Conservation (phyloP, 2,888 invertebrate species). For the Erebia ligea region DNA sequence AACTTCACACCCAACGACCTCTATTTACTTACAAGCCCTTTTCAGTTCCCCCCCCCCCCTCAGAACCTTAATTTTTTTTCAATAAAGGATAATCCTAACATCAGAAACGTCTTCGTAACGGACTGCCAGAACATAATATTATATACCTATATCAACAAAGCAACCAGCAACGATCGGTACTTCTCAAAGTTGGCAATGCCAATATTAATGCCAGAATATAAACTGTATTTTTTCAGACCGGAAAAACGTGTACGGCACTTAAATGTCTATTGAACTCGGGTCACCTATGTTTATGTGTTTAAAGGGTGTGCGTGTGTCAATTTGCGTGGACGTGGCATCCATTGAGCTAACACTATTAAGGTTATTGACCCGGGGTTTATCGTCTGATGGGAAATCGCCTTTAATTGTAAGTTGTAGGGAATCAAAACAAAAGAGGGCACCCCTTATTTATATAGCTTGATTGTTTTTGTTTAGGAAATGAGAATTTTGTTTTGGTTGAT, state of each 20-base stretch:
- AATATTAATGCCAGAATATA: neutral
- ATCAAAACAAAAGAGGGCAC: slow-evolving; percentile 24
- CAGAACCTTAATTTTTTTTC: no score
- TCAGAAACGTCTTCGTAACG: no score
- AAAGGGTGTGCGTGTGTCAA: slow-evolving; percentile 34
- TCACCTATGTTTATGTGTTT: slow-evolving; percentile 30
- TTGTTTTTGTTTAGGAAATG: slow-evolving; percentile 13
- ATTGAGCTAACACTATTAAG: slow-evolving; percentile 31
- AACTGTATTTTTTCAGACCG: neutral
- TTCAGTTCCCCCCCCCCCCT: no score
- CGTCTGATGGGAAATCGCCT: slow-evolving; percentile 33
- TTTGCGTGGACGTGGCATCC: slow-evolving; percentile 26
- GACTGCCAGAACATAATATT: no score
- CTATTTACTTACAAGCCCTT: no score
- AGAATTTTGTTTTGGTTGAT: no score
- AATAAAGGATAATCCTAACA: no score
- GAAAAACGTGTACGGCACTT: neutral
- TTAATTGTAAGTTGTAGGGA: slow-evolving; percentile 22
- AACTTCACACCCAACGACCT: no score
- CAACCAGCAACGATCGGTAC: no score
- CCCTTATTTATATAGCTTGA: slow-evolving; percentile 23
- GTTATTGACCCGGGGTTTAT: slow-evolving; percentile 33
- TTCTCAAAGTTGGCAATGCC: neutral
- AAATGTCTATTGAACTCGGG: slow-evolving; percentile 5
- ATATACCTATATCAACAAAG: no score